Conservation (phyloP, 2,888 invertebrate species). For the Oxyteleia sp. region DNA sequence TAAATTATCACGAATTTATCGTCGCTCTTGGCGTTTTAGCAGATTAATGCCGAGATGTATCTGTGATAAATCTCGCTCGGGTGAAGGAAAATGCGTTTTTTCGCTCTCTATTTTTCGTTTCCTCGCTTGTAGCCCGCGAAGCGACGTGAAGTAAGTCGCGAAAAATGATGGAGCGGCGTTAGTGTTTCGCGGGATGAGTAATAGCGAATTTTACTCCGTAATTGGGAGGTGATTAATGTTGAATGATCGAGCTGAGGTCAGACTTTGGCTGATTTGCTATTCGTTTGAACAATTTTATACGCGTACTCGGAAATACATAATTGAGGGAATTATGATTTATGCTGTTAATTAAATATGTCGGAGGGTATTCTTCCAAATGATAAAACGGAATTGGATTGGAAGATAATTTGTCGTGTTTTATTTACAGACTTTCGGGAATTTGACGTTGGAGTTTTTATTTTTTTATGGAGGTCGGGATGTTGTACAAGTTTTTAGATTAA, state of each 20-base stretch:
- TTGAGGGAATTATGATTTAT: not conserved
- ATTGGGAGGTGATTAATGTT: conserved; percentile 2
- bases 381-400: too few species aligned
- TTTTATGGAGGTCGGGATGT: too few species aligned
- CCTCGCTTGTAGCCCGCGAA: too few species aligned
- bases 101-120: too few species aligned
- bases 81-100: not conserved
- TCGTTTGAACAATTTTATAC: not conserved
- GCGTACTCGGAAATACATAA: not conserved
- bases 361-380: not conserved
- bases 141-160: too few species aligned
- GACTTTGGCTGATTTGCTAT: not conserved
- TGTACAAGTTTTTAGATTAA: too few species aligned
- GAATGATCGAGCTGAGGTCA: not conserved
- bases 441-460: too few species aligned
- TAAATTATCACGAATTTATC: conserved; percentile 16
- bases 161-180: not conserved
- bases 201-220: not conserved
- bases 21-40: not conserved
- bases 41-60: not conserved
- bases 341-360: not conserved
- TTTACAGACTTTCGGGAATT: too few species aligned
- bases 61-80: not conserved
- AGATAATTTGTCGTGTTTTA: too few species aligned
- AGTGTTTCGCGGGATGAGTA: not conserved